Percentiles rank a stretch among this genome's conserved stretches.
These are phyloP conservation scores for Pseudomugil gertrudae DNA, from an alignment of 2,797 vertebrate species.

Conservation along the genomic window DNA sequence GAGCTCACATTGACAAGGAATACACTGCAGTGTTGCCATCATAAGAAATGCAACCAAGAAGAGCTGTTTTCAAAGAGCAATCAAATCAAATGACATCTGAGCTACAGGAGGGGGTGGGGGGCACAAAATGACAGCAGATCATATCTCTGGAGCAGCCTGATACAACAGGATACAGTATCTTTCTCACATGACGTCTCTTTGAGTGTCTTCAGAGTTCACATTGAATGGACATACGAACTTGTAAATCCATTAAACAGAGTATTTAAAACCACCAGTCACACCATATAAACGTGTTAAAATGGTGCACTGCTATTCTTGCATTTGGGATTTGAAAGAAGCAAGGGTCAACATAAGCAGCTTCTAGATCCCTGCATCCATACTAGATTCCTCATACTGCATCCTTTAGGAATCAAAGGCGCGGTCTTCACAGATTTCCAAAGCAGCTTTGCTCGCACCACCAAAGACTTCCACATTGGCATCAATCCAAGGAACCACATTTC, in stretches of 20 bases:
- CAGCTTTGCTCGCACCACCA: constrained; percentile 92
- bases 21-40: constrained; percentile 61
- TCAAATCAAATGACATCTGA: constrained; percentile 62
- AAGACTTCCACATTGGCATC: constrained; percentile 95
- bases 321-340: constrained; percentile 56
- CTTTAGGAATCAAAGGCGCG: constrained; percentile 93
- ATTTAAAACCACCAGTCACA: constrained; percentile 36
- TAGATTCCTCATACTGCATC: constrained; percentile 15
- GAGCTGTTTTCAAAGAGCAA: constrained; percentile 54
- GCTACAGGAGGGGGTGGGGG: constrained; percentile 33
- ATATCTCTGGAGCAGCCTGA: constrained; percentile 49
- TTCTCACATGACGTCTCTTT: constrained; percentile 43
- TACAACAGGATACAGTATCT: constrained; percentile 42
- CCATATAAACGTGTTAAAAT: constrained; percentile 50
- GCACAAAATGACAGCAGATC: constrained; percentile 55
- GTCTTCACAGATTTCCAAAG: constrained; percentile 95
- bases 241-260: constrained; percentile 45
- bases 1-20: constrained; percentile 59
- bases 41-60: constrained; percentile 42
- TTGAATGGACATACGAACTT: constrained; percentile 31
- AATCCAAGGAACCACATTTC: constrained; percentile 96
- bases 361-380: constrained; percentile 17
- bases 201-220: constrained; percentile 37
- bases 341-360: constrained; percentile 52
- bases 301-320: constrained; percentile 44